phyloP scores from a whole-genome alignment of 2,113 vertebrate genomes.

The Muntiacus muntjak region DNA sequence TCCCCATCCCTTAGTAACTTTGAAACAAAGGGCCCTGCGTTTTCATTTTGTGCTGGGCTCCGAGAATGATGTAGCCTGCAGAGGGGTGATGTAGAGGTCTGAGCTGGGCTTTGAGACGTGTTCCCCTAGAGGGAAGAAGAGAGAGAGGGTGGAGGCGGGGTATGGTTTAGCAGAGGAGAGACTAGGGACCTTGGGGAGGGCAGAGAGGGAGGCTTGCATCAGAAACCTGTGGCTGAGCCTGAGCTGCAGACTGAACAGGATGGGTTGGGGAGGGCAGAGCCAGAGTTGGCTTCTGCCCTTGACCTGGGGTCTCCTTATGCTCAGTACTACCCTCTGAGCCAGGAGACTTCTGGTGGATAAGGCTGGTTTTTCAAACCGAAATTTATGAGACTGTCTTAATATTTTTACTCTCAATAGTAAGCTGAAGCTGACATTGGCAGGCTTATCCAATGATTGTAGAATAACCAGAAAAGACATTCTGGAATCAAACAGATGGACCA shows the following conservation, averaged over 20 bases:
- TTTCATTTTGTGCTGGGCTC: background rate
- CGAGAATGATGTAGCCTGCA: background rate
- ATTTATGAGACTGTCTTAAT: constrained; percentile 61
- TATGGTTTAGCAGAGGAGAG: background rate
- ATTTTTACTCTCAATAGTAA: constrained; percentile 43
- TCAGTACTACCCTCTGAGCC: background rate
- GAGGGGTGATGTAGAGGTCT: background rate
- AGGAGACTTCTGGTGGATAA: background rate
- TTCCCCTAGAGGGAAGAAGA: background rate
- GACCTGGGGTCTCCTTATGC: background rate
- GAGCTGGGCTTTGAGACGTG: background rate
- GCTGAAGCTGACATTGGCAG: constrained; percentile 58
- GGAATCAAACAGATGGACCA: constrained; percentile 69
- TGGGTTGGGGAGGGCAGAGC: background rate
- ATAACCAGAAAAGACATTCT: constrained; percentile 69
- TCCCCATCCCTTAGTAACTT: background rate
- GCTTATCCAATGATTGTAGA: constrained; percentile 43
- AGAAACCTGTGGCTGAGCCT: background rate
- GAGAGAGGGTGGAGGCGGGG: background rate
- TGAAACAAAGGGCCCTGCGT: background rate
- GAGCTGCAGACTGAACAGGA: background rate
- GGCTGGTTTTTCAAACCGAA: background rate
- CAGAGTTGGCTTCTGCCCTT: background rate
- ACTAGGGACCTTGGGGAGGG: background rate
- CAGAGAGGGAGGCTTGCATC: rapidly evolving